These are phyloP conservation scores for Eupithecia inturbata DNA, from an alignment of 2,888 invertebrate species.

Conservation along the genomic window DNA sequence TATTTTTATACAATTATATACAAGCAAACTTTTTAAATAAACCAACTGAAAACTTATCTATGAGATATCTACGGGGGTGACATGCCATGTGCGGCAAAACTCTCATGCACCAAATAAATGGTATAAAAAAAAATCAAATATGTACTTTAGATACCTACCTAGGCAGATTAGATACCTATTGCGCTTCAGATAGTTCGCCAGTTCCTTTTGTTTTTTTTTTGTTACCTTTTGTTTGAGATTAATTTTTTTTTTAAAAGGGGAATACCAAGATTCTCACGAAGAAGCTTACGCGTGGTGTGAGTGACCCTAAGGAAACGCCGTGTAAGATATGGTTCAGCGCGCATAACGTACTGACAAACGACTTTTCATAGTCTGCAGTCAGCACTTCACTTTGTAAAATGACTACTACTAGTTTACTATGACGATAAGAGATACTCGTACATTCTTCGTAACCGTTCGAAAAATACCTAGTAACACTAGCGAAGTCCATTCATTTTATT, in stretches of 20 bases:
- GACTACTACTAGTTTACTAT: background rate
- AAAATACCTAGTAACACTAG: background rate
- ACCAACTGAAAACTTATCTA: no score
- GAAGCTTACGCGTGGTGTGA: conserved; percentile 54
- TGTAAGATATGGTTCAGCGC: conserved; percentile 78
- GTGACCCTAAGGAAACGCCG: conserved; percentile 64
- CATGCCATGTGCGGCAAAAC: no score
- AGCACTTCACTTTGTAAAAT: conserved; percentile 30
- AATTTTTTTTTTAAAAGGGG: conserved; percentile 35
- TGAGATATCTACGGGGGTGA: no score
- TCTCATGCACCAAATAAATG: no score
- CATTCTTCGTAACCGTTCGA: background rate
- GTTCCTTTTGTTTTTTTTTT: background rate
- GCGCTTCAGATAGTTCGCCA: background rate
- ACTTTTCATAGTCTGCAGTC: conserved; percentile 34
- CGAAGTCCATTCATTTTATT: background rate
- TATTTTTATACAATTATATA: no score
- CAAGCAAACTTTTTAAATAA: no score
- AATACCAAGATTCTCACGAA: conserved; percentile 75
- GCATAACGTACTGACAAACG: conserved; percentile 64
- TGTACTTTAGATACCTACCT: background rate
- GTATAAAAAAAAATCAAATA: no score
- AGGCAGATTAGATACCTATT: background rate
- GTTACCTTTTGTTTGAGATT: background rate
- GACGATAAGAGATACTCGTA: background rate